Evolutionary conservation across 2,797 vertebrate species (phyloP).

Genomic region (Masticophis lateralis): DNA sequence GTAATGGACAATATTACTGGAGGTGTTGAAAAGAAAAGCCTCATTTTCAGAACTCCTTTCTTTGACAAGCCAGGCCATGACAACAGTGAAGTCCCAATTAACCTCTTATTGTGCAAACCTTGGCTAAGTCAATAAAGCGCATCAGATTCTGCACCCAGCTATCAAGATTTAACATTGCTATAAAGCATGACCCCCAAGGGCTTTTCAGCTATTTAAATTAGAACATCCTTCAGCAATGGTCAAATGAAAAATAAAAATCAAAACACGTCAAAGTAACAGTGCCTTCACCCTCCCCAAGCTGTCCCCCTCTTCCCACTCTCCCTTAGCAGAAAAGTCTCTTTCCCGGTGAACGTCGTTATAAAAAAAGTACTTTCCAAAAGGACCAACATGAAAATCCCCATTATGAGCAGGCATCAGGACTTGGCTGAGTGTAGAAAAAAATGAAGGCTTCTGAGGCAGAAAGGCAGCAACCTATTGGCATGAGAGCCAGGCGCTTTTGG

Average conservation of each 20-base stretch:
- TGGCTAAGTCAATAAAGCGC: slow-evolving; percentile 11
- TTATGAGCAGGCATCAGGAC: slow-evolving; percentile 28
- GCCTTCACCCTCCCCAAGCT: slow-evolving; percentile 21
- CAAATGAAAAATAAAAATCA: not conserved
- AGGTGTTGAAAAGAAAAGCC: not conserved
- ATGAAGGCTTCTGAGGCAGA: slow-evolving; percentile 46
- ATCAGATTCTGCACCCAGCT: not conserved
- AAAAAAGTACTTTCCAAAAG: slow-evolving; percentile 39
- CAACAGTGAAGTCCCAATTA: not conserved
- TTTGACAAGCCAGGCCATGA: not conserved
- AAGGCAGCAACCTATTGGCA: slow-evolving; percentile 33
- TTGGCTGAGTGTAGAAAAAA: slow-evolving; percentile 30
- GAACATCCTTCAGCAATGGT: slow-evolving; percentile 28
- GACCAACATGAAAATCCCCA: slow-evolving; percentile 14
- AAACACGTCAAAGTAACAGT: slow-evolving; percentile 24
- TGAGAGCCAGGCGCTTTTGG: slow-evolving; percentile 20
- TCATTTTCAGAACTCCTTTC: not conserved
- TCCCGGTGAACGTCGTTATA: slow-evolving; percentile 27
- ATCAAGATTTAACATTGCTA: slow-evolving; percentile 2
- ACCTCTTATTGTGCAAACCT: slow-evolving; percentile 20
- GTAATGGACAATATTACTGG: slow-evolving; percentile 12
- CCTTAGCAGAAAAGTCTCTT: slow-evolving; percentile 22
- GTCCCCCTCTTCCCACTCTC: not conserved
- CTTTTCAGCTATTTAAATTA: slow-evolving; percentile 24
- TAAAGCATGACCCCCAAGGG: not conserved